Evolutionary conservation across 2,888 invertebrate genomes (phyloP).

Genomic region (Philaethria dido): DNA sequence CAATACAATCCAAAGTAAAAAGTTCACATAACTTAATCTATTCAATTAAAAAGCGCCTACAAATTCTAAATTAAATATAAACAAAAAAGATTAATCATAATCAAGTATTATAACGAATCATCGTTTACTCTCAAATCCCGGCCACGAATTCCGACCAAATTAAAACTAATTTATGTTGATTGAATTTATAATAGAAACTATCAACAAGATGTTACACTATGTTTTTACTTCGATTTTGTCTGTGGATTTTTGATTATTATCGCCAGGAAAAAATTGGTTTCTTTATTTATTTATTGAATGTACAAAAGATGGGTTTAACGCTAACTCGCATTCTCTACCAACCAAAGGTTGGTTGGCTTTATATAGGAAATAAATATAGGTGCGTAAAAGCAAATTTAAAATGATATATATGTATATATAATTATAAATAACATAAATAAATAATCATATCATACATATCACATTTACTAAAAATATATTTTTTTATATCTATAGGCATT

Average conservation of each 20-base stretch:
- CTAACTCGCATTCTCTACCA: no score
- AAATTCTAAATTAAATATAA: slow-evolving; percentile 60
- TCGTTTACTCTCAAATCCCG: slow-evolving; percentile 58
- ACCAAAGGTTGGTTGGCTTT: no score
- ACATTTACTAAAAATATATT: no score
- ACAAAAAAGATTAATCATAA: slow-evolving; percentile 64
- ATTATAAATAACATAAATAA: no score
- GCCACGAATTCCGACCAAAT: slow-evolving; percentile 68
- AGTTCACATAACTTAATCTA: slow-evolving; percentile 28
- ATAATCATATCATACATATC: no score
- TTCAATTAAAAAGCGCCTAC: slow-evolving; percentile 37
- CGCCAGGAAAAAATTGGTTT: no score
- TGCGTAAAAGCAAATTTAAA: no score
- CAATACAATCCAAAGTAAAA: slow-evolving; percentile 14
- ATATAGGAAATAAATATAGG: no score
- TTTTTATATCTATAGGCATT: no score
- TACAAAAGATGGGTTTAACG: no score
- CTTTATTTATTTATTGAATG: no score
- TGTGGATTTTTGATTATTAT: neutral
- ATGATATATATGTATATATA: no score
- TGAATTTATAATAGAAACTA: slow-evolving; percentile 81
- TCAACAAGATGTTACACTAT: slow-evolving; percentile 58
- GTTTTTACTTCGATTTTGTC: neutral
- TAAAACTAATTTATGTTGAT: slow-evolving; percentile 81
- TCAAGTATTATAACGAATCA: slow-evolving; percentile 64